A percentile compares a stretch with the other conserved stretches of the same genome.
Evolutionary conservation across 2,888 invertebrate species (phyloP).

Genomic region (Tyria jacobaeae): DNA sequence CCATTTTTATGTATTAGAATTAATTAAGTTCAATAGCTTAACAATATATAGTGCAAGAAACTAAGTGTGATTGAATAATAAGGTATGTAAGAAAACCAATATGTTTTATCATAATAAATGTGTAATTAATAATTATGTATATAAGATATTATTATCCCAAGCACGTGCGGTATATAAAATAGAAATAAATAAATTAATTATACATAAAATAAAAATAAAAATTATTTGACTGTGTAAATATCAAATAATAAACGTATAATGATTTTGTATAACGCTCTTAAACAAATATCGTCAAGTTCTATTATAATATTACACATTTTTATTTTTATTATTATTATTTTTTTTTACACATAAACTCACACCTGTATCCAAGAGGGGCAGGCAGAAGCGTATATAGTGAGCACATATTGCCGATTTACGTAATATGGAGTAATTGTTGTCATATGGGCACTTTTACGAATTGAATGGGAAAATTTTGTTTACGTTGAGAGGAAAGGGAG

Average conservation of each 20-base stretch:
- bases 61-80: neutral
- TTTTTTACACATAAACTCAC: too few relatives aligned
- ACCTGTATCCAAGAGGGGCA: too few relatives aligned
- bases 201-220: neutral
- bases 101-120: neutral
- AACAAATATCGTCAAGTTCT: neutral
- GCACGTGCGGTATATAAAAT: neutral
- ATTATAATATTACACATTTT: neutral
- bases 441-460: too few relatives aligned
- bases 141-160: neutral
- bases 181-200: neutral
- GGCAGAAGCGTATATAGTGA: too few relatives aligned
- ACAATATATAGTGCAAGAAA: neutral
- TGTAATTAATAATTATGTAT: neutral
- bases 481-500: too few relatives aligned
- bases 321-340: neutral
- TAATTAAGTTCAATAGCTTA: neutral
- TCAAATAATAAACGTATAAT: neutral
- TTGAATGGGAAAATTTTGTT: too few relatives aligned
- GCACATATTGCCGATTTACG: too few relatives aligned
- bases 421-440: too few relatives aligned
- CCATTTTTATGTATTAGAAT: neutral
- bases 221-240: neutral
- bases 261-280: neutral
- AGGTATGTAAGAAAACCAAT: neutral